phyloP scores from a whole-genome alignment of 1,140 invertebrate genomes.

The Magallana ariakensis region DNA sequence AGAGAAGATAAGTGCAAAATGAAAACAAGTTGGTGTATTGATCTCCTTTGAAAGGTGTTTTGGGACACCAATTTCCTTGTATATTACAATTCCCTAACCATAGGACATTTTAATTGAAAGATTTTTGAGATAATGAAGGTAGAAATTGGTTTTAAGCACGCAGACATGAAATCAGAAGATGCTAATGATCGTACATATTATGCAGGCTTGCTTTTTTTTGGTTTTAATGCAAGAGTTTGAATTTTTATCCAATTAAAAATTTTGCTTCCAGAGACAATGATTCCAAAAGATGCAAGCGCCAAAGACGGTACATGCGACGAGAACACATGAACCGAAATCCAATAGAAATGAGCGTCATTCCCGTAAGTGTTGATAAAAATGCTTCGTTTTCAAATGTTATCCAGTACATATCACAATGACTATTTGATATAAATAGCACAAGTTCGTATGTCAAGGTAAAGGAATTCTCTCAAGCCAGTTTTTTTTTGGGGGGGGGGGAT shows the following conservation, averaged over 20 bases:
- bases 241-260: neutral
- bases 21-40: neutral
- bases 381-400: no score
- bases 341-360: conserved; percentile 58
- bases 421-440: no score
- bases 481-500: no score
- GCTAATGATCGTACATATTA: neutral
- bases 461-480: no score
- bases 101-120: conserved; percentile 14
- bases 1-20: neutral
- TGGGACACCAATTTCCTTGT: neutral
- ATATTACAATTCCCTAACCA: neutral
- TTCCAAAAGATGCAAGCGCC: conserved; percentile 52
- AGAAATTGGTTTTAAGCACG: neutral
- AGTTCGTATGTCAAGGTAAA: no score
- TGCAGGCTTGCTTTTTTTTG: neutral
- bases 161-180: neutral
- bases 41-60: neutral
- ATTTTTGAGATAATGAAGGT: conserved; percentile 36
- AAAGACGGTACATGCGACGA: conserved; percentile 56
- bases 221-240: neutral
- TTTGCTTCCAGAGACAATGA: conserved; percentile 52
- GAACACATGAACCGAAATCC: conserved; percentile 52
- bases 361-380: conserved; percentile 58
- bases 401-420: no score